Conservation (phyloP, 2,797 vertebrate species). For the Leptoclinus maculatus region DNA sequence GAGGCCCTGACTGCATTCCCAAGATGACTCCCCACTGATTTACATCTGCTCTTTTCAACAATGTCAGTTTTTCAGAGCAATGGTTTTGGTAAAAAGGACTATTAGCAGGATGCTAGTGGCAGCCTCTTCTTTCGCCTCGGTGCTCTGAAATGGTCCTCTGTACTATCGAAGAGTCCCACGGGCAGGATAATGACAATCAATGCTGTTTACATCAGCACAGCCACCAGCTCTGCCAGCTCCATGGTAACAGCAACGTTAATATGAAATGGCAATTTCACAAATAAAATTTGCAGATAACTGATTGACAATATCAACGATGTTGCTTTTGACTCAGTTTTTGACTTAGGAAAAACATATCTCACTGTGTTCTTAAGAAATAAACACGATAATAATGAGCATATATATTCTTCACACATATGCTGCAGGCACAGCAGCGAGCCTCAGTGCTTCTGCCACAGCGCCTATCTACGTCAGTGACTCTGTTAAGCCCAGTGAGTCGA, state of each 20-base stretch:
- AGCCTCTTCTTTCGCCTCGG: conserved; percentile 36
- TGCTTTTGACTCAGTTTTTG: conserved; percentile 15
- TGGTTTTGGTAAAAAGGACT: conserved; percentile 32
- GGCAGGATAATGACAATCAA: conserved; percentile 61
- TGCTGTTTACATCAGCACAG: conserved; percentile 60
- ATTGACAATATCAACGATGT: conserved; percentile 29
- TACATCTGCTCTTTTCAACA: conserved; percentile 46
- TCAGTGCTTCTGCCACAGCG: conserved; percentile 39
- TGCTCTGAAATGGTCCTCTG: conserved; percentile 43
- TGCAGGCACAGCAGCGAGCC: conserved; percentile 41
- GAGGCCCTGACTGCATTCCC: conserved; percentile 35
- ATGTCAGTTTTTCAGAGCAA: conserved; percentile 36
- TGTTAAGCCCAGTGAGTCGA: conserved; percentile 51
- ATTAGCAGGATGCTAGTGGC: conserved; percentile 50
- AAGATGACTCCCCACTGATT: conserved; percentile 42
- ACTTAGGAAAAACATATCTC: conserved; percentile 17
- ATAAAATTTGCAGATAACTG: conserved; percentile 36
- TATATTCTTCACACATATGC: conserved; percentile 54
- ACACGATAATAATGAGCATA: conserved; percentile 41
- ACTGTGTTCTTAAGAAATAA: conserved; percentile 33
- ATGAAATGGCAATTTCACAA: conserved; percentile 33
- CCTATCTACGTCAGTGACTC: conserved; percentile 49
- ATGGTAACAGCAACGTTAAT: conserved; percentile 38
- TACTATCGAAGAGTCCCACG: conserved; percentile 43
- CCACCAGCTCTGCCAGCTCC: conserved; percentile 28